A percentile compares a stretch with the other conserved stretches of the same genome.
phyloP scores from a whole-genome alignment of 2,797 vertebrate genomes.

The Peromyscus eremicus region DNA sequence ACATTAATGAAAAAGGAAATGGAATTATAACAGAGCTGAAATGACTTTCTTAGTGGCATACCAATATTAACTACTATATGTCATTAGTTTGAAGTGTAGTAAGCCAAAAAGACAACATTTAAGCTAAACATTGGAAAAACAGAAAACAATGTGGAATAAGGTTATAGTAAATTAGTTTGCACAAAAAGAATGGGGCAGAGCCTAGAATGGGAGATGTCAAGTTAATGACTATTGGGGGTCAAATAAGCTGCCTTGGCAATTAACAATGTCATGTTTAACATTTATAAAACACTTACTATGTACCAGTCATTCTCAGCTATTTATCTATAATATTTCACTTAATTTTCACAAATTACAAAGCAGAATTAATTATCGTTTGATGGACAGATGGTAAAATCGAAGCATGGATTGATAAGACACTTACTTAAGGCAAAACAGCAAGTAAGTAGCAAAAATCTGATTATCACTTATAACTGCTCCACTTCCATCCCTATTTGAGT shows the following conservation, averaged over 20 bases:
- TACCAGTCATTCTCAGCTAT: background rate
- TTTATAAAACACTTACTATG: background rate
- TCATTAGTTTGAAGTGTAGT: background rate
- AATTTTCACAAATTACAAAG: background rate
- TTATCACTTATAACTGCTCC: background rate
- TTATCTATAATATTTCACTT: background rate
- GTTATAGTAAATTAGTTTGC: background rate
- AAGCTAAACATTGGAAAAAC: background rate
- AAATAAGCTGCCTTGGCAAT: background rate
- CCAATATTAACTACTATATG: background rate
- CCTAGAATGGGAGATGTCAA: background rate
- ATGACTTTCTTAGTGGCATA: background rate
- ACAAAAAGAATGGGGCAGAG: background rate
- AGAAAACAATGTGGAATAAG: background rate
- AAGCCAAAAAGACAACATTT: background rate
- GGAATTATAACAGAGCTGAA: background rate
- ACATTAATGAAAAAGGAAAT: background rate
- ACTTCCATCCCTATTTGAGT: background rate
- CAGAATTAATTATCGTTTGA: background rate
- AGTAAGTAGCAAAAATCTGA: background rate
- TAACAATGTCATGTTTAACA: background rate
- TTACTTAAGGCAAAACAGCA: background rate
- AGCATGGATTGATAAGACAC: background rate
- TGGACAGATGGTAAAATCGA: background rate
- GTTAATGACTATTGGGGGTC: background rate